Conservation (phyloP, 2,888 invertebrate species). For the Emesis russula region DNA sequence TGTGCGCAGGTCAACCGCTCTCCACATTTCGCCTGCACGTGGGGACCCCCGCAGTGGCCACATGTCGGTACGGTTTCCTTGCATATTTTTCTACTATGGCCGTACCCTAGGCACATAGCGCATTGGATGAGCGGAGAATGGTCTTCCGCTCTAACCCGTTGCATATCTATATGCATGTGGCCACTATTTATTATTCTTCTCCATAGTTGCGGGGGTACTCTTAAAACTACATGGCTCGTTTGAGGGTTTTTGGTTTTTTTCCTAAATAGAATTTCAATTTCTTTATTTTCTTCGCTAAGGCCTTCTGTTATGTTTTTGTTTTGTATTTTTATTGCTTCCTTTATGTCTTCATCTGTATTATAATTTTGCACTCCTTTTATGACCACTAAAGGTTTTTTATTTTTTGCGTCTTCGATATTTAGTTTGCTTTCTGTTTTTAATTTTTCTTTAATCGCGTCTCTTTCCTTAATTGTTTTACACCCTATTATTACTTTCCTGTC, state of each 20-base stretch:
- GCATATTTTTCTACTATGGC: neutral
- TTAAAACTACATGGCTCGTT: neutral
- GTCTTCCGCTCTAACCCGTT: neutral
- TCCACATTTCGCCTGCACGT: neutral
- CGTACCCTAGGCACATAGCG: too few species aligned
- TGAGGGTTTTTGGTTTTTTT: neutral
- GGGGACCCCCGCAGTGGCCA: neutral
- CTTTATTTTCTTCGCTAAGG: neutral
- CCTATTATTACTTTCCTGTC: conserved; percentile 25
- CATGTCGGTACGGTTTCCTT: neutral
- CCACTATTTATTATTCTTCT: neutral
- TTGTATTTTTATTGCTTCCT: neutral
- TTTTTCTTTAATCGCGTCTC: neutral
- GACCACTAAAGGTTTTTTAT: too few species aligned
- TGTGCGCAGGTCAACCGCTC: neutral
- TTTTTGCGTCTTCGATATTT: too few species aligned
- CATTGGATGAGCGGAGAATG: too few species aligned
- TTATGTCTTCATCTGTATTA: neutral
- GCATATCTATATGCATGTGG: neutral
- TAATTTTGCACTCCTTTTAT: neutral
- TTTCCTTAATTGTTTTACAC: neutral
- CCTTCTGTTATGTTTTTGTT: neutral
- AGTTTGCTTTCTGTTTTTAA: neutral
- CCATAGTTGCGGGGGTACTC: neutral
- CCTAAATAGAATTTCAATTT: neutral